These are phyloP conservation scores for Elgaria multicarinata DNA, from an alignment of 2,113 vertebrate genomes.

Conservation along the genomic window DNA sequence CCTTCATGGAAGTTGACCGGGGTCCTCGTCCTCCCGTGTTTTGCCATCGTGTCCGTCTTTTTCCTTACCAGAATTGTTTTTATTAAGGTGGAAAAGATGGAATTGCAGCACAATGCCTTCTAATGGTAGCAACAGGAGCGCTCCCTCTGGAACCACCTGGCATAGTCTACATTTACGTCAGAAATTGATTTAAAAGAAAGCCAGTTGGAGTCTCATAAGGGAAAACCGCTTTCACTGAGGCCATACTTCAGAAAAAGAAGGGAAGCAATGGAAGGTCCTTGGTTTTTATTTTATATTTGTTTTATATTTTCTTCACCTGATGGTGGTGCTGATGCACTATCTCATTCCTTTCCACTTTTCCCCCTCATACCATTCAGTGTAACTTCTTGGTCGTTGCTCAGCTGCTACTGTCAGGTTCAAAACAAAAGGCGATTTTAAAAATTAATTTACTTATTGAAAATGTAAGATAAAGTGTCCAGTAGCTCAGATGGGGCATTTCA, in stretches of 20 bases:
- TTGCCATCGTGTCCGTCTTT: too few species aligned
- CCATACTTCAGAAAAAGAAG: not conserved
- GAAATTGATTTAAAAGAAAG: not conserved
- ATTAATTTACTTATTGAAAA: constrained; percentile 44
- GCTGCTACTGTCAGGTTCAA: constrained; percentile 26
- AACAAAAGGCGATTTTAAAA: constrained; percentile 28
- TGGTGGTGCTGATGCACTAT: constrained; percentile 59
- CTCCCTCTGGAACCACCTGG: too few species aligned
- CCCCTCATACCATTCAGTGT: accelerated
- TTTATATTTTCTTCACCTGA: constrained; percentile 60
- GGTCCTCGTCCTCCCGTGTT: too few species aligned
- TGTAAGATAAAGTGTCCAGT: constrained; percentile 42
- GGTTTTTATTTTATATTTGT: constrained; percentile 25
- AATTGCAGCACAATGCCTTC: too few species aligned
- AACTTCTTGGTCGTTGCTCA: not conserved
- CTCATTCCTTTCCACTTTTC: not conserved
- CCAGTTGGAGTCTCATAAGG: not conserved
- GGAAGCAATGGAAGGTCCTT: accelerated
- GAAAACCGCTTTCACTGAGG: not conserved
- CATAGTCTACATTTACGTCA: not conserved
- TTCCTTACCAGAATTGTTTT: too few species aligned
- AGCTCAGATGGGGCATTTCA: constrained; percentile 55
- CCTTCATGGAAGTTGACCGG: too few species aligned
- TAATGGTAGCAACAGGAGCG: too few species aligned
- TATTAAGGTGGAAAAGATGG: too few species aligned